Base-by-base conservation (phyloP, 2,888 invertebrate genomes). In the Acleris laterana region DNA sequence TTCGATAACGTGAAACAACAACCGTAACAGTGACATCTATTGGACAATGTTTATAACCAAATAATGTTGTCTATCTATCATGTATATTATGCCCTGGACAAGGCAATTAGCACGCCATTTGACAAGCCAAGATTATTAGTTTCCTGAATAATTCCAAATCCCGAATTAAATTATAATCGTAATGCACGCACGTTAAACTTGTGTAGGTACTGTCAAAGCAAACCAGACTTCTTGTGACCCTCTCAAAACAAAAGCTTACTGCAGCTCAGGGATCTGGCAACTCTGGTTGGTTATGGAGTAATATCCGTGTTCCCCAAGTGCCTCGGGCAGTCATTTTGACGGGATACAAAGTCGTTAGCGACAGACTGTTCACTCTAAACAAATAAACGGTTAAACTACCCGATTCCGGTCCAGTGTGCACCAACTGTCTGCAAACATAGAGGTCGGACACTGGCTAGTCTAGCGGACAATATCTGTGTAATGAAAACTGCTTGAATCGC, bases 251-350 rank as follows among this genome's bases (percentile, higher is more conserved):
- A 5, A 9, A 20, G 5, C 5, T n/a, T 11, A 19, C 6, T 51
- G 46, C 5, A 32, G 46, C 13, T 3, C 13, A 17, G n/a, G n/a
- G 57, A 28, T 9, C 46, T 42, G 13, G 57, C 20, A 25, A 32
- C 13, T n/a, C 13, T 58, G 63, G 57, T 0, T 28, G 20, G 20
- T 38, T 22, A 51, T 3, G 7, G 11, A 46, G 64, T 48, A 64
- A 64, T 64, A 64, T 64, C 64, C 64, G 64, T 48, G 59, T 48
- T 48, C 38, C 5, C 52, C 32, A 55, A 53, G 38, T 9, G 64
- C 64, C 59, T 22, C 38, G 53, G 64, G 64, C 64, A 49, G 28
- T 64, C 53, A 64, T 64, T 64, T 64, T 17, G 48, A 48, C 20
- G 17, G 22, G 48, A 48, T 48, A 59, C 22, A 53, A 48, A 53